Evolutionary conservation across 2,797 vertebrate genomes (phyloP), one percentile per base, ranked within the genome.

Genomic region (Sarcoramphus papa): DNA sequence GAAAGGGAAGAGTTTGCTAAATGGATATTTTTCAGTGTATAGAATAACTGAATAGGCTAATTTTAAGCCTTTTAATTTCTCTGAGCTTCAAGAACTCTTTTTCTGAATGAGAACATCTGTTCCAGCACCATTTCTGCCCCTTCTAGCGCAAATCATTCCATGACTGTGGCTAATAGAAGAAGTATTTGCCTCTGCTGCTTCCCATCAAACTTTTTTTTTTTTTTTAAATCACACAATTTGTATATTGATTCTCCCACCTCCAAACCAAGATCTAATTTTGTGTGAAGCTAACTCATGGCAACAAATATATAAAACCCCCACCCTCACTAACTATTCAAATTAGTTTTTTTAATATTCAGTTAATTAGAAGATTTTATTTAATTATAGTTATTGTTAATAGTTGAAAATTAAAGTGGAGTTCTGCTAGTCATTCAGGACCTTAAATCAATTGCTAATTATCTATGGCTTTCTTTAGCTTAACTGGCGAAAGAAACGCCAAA

Each of bases 61-160:
- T 88, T 92, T 85, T 53, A 88, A 79, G 24, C 23, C 54, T 76
- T 92, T 93, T 90, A 76, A 76, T 76, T 91, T 95, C 37, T 59
- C 72, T 21, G 24, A 74, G 68, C 16, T 82, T 83, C 54, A 59
- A 76, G 48, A 84, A 87, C 15, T 63, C 35, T 41, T 86, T 91
- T 93, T 72, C 78, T 95, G 67, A 93, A 86, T 76, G 35, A 60
- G 47, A 95, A 79, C 75, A 91, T 94, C 81, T 91, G 59, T 93
- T 91, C 25, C 67, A 43, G 17, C 12, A 57, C 21, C 9, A 72
- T 62, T 90, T 92, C 17, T 56, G 12, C 13, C 72, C 30, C 21
- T 92, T 83, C 22, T 77, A 47, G 15, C 15, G 88, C 53, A 75
- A 84, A 80, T 57, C 35, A 47, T 74, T 88, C n/a, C 25, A 33